A percentile compares a stretch with the other conserved stretches of the same genome.
Conservation (phyloP, 2,113 vertebrate genomes). For the Serranochromis macrocephalus region DNA sequence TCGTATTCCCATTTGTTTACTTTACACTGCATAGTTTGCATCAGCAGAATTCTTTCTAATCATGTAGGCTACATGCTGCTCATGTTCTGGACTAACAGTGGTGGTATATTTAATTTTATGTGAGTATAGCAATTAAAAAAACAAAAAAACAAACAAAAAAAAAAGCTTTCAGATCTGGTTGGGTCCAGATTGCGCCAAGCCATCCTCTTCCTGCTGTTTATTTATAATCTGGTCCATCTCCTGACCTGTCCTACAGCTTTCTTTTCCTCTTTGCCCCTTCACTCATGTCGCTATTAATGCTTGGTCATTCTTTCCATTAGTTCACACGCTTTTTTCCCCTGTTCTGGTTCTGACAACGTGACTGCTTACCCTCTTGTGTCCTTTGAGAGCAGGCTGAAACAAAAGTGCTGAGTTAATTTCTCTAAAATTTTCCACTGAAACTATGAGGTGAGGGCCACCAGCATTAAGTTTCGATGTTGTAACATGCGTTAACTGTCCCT, state of each 20-base stretch:
- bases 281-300: slow-evolving; percentile 22
- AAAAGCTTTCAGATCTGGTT: not conserved
- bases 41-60: slow-evolving; percentile 16
- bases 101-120: not conserved
- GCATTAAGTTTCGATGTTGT: slow-evolving; percentile 57
- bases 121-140: not conserved
- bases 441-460: slow-evolving; percentile 17
- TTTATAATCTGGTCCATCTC: slow-evolving; percentile 29
- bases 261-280: slow-evolving; percentile 18
- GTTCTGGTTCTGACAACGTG: slow-evolving; percentile 37
- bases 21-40: slow-evolving; percentile 19
- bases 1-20: slow-evolving; percentile 9
- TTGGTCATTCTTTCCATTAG: slow-evolving; percentile 56
- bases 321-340: slow-evolving; percentile 21
- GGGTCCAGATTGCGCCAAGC: slow-evolving; percentile 10
- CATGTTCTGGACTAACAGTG: not conserved
- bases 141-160: not conserved
- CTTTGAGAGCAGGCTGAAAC: not conserved
- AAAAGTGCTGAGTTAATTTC: slow-evolving; percentile 40
- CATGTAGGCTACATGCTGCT: slow-evolving; percentile 1
- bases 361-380: slow-evolving; percentile 4
- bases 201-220: slow-evolving; percentile 24
- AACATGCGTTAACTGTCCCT: slow-evolving; percentile 41
- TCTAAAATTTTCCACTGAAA: slow-evolving; percentile 51
- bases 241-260: slow-evolving; percentile 12